Evolutionary conservation across 2,113 vertebrate genomes (phyloP).

Genomic region (Amphilophus citrinellus): DNA sequence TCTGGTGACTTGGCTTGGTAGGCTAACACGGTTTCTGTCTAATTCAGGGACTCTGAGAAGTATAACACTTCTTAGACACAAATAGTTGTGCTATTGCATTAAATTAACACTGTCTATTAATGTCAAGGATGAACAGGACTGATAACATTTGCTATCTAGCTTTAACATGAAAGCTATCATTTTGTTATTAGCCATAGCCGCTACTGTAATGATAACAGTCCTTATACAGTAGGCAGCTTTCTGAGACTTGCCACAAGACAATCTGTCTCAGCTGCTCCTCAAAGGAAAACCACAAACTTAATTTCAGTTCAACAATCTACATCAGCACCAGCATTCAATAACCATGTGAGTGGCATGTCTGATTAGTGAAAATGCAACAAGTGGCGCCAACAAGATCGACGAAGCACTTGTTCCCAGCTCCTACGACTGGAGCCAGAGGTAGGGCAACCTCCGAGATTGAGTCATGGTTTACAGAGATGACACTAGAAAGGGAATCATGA

Average conservation of each 20-base stretch:
- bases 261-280: background rate
- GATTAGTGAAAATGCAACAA: constrained; percentile 14
- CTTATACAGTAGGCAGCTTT: background rate
- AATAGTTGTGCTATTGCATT: background rate
- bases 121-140: background rate
- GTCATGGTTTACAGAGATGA: constrained; percentile 17
- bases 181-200: background rate
- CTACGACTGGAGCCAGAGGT: constrained; percentile 2
- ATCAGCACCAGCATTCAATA: background rate
- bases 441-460: constrained; percentile 14
- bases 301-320: background rate
- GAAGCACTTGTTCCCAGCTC: constrained; percentile 2
- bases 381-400: background rate
- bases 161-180: background rate
- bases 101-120: too few relatives aligned
- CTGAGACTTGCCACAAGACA: background rate
- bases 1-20: too few relatives aligned
- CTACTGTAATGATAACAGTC: background rate
- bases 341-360: background rate
- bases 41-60: background rate
- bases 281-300: background rate
- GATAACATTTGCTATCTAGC: background rate
- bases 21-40: background rate
- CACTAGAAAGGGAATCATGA: constrained; percentile 26
- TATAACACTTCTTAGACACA: background rate